Percentiles rank a stretch among this genome's conserved stretches.
These are phyloP conservation scores for Lordiphosa stackelbergi DNA, from an alignment of 1,140 invertebrate species.

Conservation along the genomic window DNA sequence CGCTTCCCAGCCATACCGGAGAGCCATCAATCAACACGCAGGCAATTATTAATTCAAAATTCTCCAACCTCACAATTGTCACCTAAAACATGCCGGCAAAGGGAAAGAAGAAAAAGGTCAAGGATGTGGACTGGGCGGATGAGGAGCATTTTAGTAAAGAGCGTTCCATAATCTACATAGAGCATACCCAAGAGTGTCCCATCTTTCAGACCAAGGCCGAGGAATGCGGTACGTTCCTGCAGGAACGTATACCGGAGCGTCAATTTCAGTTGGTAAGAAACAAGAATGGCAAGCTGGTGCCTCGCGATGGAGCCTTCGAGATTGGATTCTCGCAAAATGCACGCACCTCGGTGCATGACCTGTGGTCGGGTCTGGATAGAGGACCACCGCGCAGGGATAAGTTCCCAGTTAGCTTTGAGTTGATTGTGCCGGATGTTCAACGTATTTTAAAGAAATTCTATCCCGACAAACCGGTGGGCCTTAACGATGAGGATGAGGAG, in stretches of 20 bases:
- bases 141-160: constrained; percentile 64
- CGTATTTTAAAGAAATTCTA: constrained; percentile 68
- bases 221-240: constrained; percentile 47
- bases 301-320: constrained; percentile 64
- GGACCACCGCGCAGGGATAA: constrained; percentile 69
- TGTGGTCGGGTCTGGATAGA: constrained; percentile 56
- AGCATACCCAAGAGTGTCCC: constrained; percentile 66
- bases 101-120: constrained; percentile 36
- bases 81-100: constrained; percentile 12
- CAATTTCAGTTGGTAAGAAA: constrained; percentile 60
- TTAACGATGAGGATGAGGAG: constrained; percentile 31
- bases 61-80: constrained; percentile 1
- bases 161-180: constrained; percentile 62
- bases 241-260: constrained; percentile 50
- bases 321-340: constrained; percentile 61
- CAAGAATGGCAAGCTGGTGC: constrained; percentile 46
- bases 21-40: constrained; percentile 46
- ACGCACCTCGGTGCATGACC: constrained; percentile 57
- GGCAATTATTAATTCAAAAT: constrained; percentile 40
- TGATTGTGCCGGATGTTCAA: constrained; percentile 48
- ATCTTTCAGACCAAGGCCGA: constrained; percentile 68
- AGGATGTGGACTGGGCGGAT: constrained; percentile 55
- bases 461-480: constrained; percentile 45
- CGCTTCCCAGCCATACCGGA: constrained; percentile 19
- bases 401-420: constrained; percentile 50